A percentile compares a stretch with the other conserved stretches of the same genome.
These are phyloP conservation scores for Acanthisitta chloris DNA, from an alignment of 2,113 vertebrate genomes.

Conservation along the genomic window DNA sequence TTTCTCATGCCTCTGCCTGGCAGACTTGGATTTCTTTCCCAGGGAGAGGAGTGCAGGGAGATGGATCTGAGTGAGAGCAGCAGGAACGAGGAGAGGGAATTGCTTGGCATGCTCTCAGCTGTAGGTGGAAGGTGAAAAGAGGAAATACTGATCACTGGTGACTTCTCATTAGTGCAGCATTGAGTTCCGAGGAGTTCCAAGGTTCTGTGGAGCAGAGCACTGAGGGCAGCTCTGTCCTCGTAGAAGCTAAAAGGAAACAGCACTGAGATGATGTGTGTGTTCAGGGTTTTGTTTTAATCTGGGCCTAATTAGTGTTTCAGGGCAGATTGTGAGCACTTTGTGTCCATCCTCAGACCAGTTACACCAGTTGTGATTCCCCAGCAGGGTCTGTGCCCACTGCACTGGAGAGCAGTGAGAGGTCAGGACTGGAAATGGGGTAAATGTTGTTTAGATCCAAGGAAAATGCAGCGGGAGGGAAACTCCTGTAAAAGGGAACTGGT, in stretches of 20 bases:
- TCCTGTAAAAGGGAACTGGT: background rate
- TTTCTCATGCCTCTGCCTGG: background rate
- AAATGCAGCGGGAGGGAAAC: background rate
- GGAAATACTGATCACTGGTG: background rate
- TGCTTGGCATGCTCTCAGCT: background rate
- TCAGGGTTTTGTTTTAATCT: background rate
- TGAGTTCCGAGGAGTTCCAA: background rate
- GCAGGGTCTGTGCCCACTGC: background rate
- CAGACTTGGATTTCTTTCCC: background rate
- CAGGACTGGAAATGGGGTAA: rapidly evolving
- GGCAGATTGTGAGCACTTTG: background rate
- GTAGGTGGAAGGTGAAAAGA: background rate
- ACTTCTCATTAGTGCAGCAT: background rate
- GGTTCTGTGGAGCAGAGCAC: background rate
- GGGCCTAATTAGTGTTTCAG: background rate
- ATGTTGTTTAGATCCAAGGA: background rate
- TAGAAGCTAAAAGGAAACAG: background rate
- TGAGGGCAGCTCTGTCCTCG: background rate
- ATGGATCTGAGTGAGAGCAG: background rate
- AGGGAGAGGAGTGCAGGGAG: background rate
- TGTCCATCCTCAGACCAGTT: background rate
- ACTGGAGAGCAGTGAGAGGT: background rate
- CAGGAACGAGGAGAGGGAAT: background rate
- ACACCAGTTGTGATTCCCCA: background rate
- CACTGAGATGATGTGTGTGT: background rate